A percentile compares a stretch with the other conserved stretches of the same genome.
phyloP scores from a whole-genome alignment of 1,140 invertebrate species.

The Homalodisca vitripennis region DNA sequence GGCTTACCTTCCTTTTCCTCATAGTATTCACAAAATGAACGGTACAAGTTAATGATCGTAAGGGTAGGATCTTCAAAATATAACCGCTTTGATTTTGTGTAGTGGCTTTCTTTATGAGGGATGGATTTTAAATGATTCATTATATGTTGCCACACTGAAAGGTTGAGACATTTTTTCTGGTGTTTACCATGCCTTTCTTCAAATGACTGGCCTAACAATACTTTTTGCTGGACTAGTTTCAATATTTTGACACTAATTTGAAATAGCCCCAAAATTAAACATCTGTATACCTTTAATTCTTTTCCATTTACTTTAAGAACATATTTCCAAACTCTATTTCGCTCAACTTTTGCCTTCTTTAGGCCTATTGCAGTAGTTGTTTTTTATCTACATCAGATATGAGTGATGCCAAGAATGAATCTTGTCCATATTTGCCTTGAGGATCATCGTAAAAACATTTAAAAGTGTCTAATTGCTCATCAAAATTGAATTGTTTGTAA shows the following conservation, averaged over 20 bases:
- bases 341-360: not conserved
- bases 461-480: no score
- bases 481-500: no score
- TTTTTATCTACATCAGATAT: not conserved
- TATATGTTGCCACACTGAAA: not conserved
- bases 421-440: not conserved
- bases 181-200: constrained; percentile 8
- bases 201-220: not conserved
- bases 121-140: constrained; percentile 17
- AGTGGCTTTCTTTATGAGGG: constrained; percentile 11
- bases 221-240: constrained; percentile 2
- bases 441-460: no score
- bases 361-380: not conserved
- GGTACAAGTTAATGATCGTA: not conserved
- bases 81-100: constrained; percentile 22
- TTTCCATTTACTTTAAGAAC: not conserved
- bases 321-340: not conserved
- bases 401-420: not conserved
- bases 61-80: constrained; percentile 19
- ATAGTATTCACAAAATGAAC: not conserved
- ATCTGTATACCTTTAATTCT: not conserved
- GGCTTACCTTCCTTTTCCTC: not conserved
- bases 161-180: constrained; percentile 4
- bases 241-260: not conserved
- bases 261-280: not conserved